Percentiles rank a stretch among this genome's conserved stretches.
These are phyloP conservation scores for Cacatua alba DNA, from an alignment of 2,113 vertebrate genomes.

Conservation along the genomic window DNA sequence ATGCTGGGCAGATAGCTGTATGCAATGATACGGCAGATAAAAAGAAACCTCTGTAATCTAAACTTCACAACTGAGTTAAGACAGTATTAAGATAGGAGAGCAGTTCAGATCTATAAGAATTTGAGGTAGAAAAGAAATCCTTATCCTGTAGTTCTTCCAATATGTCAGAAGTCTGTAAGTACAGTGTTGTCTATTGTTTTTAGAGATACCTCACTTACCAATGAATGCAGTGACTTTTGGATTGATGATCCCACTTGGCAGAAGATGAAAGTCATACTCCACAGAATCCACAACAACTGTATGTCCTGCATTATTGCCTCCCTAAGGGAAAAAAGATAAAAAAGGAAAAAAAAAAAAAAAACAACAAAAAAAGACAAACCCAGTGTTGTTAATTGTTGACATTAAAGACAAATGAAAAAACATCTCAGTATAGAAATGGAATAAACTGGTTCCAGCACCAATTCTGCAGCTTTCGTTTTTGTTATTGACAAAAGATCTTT, in stretches of 20 bases:
- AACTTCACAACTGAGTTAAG: not conserved
- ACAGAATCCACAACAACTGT: conserved; percentile 97
- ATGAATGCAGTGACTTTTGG: conserved; percentile 97
- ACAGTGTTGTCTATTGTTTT: not conserved
- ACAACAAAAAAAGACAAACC: too few relatives aligned
- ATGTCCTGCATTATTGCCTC: conserved; percentile 98
- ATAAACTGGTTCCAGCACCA: not conserved
- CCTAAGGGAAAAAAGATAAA: conserved; percentile 61
- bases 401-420: not conserved
- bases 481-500: not conserved
- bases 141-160: not conserved
- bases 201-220: conserved; percentile 78
- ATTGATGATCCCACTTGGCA: conserved; percentile 99
- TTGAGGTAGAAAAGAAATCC: not conserved
- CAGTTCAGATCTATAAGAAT: not conserved
- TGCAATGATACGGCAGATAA: not conserved
- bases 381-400: not conserved
- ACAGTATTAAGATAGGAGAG: not conserved
- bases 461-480: not conserved
- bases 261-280: conserved; percentile 97
- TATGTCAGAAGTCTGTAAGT: not conserved
- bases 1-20: not conserved
- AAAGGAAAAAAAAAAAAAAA: not conserved
- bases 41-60: not conserved
- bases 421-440: not conserved